Conservation (phyloP, 2,797 vertebrate species). For the Euphonia xanthogaster region DNA sequence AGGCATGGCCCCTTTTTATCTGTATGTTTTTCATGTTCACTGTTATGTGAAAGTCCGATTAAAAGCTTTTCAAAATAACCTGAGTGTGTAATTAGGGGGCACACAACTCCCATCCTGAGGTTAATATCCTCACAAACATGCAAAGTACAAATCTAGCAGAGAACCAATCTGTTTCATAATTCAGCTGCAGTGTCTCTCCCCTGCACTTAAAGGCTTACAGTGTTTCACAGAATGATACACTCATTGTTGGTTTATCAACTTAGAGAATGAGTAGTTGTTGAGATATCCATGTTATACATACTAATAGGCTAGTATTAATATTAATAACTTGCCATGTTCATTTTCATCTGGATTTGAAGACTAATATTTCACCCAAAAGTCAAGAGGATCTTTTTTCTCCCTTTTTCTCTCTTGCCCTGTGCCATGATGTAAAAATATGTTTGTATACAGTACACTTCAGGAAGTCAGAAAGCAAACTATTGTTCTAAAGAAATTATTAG, state of each 20-base stretch:
- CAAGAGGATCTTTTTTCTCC: background rate
- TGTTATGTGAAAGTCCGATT: conserved; percentile 63
- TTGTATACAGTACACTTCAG: background rate
- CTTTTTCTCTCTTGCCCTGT: background rate
- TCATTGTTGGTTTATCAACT: conserved; percentile 46
- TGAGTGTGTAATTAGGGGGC: conserved; percentile 68
- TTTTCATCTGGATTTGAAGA: conserved; percentile 38
- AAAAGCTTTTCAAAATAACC: conserved; percentile 70
- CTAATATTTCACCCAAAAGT: background rate
- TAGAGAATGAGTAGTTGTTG: conserved; percentile 54
- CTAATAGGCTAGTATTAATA: conserved; percentile 41
- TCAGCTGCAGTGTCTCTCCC: conserved; percentile 18
- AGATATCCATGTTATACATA: conserved; percentile 41
- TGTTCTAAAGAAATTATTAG: background rate
- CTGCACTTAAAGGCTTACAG: conserved; percentile 39
- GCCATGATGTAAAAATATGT: background rate
- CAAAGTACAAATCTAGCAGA: conserved; percentile 56
- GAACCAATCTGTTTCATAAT: conserved; percentile 48
- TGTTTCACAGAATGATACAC: conserved; percentile 50
- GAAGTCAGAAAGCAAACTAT: background rate
- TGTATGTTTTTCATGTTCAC: conserved; percentile 54
- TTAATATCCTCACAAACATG: conserved; percentile 65
- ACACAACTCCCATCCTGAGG: conserved; percentile 38
- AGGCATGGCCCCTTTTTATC: conserved; percentile 52
- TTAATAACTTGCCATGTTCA: background rate